Evolutionary conservation across 2,888 invertebrate genomes (phyloP), one percentile per base, ranked within the genome.

Genomic region (Listrodromus nycthemerus): DNA sequence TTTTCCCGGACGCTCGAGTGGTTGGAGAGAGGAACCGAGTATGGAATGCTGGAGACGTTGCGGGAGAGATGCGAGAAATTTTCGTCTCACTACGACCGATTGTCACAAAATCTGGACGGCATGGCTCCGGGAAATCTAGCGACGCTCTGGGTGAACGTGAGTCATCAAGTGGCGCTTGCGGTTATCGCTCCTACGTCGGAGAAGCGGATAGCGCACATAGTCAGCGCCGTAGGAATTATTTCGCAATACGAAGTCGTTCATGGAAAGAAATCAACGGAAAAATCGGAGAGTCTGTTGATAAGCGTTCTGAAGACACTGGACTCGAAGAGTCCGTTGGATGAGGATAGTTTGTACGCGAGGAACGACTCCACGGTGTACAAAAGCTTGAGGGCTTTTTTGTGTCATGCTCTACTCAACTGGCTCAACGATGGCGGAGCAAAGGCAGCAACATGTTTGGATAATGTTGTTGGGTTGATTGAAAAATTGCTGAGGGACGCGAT

Each of bases 331-430:
- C 87, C 90, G 19, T 63, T 21, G 1, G 66, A 88, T 45, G 75
- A 85, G 24, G 76, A 78, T 0, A 91, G 90, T 77, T 83, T 91
- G 45, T 93, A 90, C 74, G 85, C 84, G 2, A 86, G 80, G 19
- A 73, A 82, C 7, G 80, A 88, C 55, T 73, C 78, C 48, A 80
- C 86, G 16, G 79, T 87, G 10, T 85, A 87, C 1, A 88, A 87
- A 50, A 93, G 92, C 79, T 85, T 93, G 63, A 89, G 91, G 27
- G 92, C 91, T 73, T 93, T 90, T 75, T 87, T 93, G 69, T 92
- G 92, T 58, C 55, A 90, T 13, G 91, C 89, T 19, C 58, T 93
- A 5, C 71, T 92, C 16, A 85, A 87, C 71, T 92, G 92, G 92
- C 82, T 89, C 37, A 61, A 83, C 3, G 74, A 83, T 10, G 71